phyloP scores from a whole-genome alignment of 2,797 vertebrate species.

The Pangasius krempfi region DNA sequence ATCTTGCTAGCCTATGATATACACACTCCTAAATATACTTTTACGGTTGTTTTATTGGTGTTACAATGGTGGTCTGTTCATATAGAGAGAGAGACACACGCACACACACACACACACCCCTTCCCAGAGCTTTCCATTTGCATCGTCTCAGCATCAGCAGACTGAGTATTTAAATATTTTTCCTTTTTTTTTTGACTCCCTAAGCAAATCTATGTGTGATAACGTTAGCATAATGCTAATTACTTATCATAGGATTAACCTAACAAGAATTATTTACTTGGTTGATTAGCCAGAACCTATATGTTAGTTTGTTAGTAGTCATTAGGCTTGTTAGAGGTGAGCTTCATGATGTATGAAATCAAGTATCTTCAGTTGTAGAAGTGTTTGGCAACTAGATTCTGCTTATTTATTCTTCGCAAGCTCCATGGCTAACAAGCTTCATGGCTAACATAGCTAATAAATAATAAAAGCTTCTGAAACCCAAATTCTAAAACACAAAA shows the following conservation, averaged over 20 bases:
- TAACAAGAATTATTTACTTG: neutral
- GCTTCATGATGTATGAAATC: neutral
- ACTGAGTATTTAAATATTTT: neutral
- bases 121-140: constrained; percentile 6
- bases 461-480: neutral
- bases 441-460: neutral
- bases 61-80: constrained; percentile 32
- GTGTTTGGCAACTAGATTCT: neutral
- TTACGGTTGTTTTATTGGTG: constrained; percentile 7
- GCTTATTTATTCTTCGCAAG: neutral
- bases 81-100: constrained; percentile 46
- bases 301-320: neutral
- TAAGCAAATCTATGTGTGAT: neutral
- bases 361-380: neutral
- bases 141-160: neutral
- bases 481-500: neutral
- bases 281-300: neutral
- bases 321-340: neutral
- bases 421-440: neutral
- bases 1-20: constrained; percentile 25
- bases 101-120: neutral
- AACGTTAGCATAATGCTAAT: neutral
- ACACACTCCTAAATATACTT: constrained; percentile 25
- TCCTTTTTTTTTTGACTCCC: neutral
- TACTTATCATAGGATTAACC: neutral